Evolutionary conservation across 2,888 invertebrate species (phyloP).

Genomic region (Stenoptilia bipunctidactyla): DNA sequence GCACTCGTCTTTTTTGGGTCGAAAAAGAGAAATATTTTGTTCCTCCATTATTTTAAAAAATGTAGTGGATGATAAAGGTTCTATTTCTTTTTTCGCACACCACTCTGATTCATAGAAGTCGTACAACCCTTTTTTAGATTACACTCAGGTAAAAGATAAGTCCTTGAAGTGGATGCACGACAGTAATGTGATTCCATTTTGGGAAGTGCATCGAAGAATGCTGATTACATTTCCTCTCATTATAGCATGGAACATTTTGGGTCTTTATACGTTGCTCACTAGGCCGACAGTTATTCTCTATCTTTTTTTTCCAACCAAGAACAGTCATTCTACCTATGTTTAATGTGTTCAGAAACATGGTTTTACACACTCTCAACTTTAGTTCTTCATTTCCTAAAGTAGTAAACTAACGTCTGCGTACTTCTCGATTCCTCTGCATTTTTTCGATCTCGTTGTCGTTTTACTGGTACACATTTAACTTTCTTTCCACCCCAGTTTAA

Average conservation of each 20-base stretch:
- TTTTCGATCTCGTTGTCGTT: constrained; percentile 11
- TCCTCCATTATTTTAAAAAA: constrained; percentile 5
- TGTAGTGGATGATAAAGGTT: constrained; percentile 3
- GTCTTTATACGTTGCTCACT: constrained; percentile 2
- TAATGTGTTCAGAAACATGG: constrained; percentile 11
- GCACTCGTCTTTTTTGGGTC: constrained; percentile 1
- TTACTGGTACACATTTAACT: constrained; percentile 7
- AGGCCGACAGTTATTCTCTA: constrained; percentile 4
- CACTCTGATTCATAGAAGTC: constrained; percentile 3
- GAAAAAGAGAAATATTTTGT: constrained; percentile 3
- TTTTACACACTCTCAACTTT: constrained; percentile 8
- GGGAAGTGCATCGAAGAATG: not conserved
- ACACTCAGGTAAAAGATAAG: constrained; percentile 1
- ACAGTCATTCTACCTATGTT: constrained; percentile 11
- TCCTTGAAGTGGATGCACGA: not conserved
- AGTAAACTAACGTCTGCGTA: constrained; percentile 9
- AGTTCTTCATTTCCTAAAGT: no score
- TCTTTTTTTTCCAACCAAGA: constrained; percentile 10
- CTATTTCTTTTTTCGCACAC: not conserved
- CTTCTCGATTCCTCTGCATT: constrained; percentile 7
- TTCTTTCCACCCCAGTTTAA: constrained; percentile 3
- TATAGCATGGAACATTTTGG: no score
- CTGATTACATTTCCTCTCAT: no score
- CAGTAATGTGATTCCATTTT: not conserved
- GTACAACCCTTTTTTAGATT: constrained; percentile 4